phyloP scores from a whole-genome alignment of 1,140 invertebrate species.

The Melipona quadrifasciata region DNA sequence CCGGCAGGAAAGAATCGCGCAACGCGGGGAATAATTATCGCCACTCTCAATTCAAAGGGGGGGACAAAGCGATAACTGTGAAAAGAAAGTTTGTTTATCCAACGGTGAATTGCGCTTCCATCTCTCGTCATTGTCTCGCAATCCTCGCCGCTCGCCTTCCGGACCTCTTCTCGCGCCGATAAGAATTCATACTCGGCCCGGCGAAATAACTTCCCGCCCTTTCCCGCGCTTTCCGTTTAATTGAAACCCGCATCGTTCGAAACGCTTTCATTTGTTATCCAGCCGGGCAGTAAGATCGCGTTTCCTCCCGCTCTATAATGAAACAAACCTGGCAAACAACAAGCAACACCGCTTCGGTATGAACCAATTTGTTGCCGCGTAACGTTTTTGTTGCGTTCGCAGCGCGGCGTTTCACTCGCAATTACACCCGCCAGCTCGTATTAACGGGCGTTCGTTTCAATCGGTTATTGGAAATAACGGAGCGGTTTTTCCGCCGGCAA shows the following conservation, averaged over 20 bases:
- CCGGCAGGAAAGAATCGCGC: constrained; percentile 4
- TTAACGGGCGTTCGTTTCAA: not conserved
- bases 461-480: not conserved
- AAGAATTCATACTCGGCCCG: no score
- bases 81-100: not conserved
- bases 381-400: not conserved
- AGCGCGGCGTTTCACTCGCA: no score
- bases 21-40: constrained; percentile 50
- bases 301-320: not conserved
- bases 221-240: not conserved
- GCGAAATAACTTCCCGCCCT: not conserved
- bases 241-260: not conserved
- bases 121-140: not conserved
- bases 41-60: not conserved
- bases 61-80: not conserved
- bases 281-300: not conserved
- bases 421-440: not conserved
- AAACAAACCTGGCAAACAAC: not conserved
- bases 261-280: not conserved
- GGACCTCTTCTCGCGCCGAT: not conserved
- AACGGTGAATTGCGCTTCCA: not conserved
- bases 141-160: not conserved
- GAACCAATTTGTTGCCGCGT: not conserved
- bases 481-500: not conserved
- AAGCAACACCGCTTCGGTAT: not conserved